A percentile compares a stretch with the other conserved stretches of the same genome.
Evolutionary conservation across 2,888 invertebrate species (phyloP).

Genomic region (Limnephilus auricula): DNA sequence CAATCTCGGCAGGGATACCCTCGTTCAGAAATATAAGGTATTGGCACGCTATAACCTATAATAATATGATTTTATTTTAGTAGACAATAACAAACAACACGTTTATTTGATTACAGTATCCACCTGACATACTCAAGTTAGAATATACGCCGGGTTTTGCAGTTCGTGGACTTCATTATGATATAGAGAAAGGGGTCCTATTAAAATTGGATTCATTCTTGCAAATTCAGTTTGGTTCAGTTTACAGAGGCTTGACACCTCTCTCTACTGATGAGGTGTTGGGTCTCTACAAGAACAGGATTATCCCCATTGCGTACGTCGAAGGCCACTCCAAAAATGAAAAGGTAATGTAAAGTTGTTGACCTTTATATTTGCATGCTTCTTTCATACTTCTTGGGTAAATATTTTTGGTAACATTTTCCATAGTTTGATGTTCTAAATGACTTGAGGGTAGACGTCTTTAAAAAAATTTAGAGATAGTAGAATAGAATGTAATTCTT

Average conservation of each 20-base stretch:
- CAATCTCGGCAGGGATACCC: constrained; percentile 90
- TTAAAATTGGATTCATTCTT: constrained; percentile 97
- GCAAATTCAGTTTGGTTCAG: constrained; percentile 97
- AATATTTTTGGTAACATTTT: neutral
- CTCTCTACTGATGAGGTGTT: constrained; percentile 91
- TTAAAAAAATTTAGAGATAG: too few species aligned
- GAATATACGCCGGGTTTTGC: constrained; percentile 96
- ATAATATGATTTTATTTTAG: constrained; percentile 24
- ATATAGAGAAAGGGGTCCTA: constrained; percentile 95
- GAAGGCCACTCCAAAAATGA: constrained; percentile 86
- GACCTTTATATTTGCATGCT: neutral
- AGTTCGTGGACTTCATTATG: constrained; percentile 98
- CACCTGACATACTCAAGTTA: constrained; percentile 86
- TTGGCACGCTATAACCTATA: constrained; percentile 58
- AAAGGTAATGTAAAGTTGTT: constrained; percentile 76
- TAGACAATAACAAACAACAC: neutral
- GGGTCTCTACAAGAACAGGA: constrained; percentile 89
- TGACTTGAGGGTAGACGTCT: neutral
- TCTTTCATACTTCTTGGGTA: constrained; percentile 8
- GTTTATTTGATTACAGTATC: constrained; percentile 84
- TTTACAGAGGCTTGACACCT: constrained; percentile 90
- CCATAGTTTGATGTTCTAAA: neutral
- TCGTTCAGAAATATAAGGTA: constrained; percentile 93
- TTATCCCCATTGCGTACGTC: constrained; percentile 92
- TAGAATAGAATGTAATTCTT: too few species aligned